Percentiles rank a stretch among this genome's conserved stretches.
Conservation (phyloP, 2,113 vertebrate genomes). For the Cryptoleucopteryx plumbea region DNA sequence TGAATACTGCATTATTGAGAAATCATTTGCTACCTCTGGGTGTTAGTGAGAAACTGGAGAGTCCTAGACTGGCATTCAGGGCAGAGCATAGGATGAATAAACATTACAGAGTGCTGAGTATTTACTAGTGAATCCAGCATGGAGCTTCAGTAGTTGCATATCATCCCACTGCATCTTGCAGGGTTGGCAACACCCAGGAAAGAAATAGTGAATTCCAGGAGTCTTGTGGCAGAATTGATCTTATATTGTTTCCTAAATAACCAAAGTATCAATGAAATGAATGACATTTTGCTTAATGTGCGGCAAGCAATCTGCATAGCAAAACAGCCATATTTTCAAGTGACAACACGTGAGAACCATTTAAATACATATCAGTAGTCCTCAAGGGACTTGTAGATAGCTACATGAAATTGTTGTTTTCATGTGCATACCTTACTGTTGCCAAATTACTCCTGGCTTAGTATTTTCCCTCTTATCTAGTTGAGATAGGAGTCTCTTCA, state of each 20-base stretch:
- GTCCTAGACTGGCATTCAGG: slow-evolving; percentile 25
- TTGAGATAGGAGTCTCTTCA: background rate
- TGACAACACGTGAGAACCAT: background rate
- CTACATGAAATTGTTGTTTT: background rate
- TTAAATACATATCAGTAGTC: background rate
- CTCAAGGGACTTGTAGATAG: background rate
- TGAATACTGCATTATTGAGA: slow-evolving; percentile 48
- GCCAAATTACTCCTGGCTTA: slow-evolving; percentile 29
- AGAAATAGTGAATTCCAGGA: background rate
- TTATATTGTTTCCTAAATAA: background rate
- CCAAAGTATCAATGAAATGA: slow-evolving; percentile 7
- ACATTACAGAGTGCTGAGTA: background rate
- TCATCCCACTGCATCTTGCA: background rate
- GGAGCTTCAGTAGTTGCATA: background rate
- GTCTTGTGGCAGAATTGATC: background rate
- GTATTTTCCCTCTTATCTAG: background rate
- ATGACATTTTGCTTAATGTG: background rate
- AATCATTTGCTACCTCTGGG: slow-evolving; percentile 42
- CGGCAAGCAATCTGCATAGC: background rate
- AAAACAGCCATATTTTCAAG: slow-evolving; percentile 29
- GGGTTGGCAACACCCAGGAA: background rate
- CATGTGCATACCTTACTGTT: background rate
- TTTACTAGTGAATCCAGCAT: background rate
- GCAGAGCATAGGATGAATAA: slow-evolving; percentile 36
- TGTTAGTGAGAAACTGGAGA: slow-evolving; percentile 22